phyloP scores from a whole-genome alignment of 2,888 invertebrate species.

The Subacronicta megacephala region DNA sequence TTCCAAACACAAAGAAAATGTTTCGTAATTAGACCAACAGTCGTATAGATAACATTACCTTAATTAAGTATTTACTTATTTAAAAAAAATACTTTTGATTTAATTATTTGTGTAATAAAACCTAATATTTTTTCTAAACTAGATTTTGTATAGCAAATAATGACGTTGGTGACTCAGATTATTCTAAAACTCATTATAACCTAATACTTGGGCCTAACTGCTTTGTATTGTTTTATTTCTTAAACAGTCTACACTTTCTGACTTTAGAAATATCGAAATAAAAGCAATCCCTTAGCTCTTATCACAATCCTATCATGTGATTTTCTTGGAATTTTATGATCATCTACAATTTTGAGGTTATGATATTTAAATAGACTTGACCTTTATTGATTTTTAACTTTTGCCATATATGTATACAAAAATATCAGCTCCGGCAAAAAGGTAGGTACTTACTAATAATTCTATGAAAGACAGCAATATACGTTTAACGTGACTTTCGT shows the following conservation, averaged over 20 bases:
- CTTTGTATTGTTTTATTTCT: constrained; percentile 5
- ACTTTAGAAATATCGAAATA: not conserved
- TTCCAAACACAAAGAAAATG: constrained; percentile 9
- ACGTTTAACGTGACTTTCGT: constrained; percentile 34
- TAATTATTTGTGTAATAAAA: no score
- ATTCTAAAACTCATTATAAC: no score
- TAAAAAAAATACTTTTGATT: constrained; percentile 3
- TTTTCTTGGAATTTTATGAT: no score
- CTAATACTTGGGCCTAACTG: constrained; percentile 3
- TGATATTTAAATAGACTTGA: not conserved
- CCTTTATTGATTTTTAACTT: constrained; percentile 24
- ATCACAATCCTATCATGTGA: not conserved
- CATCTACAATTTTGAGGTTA: no score
- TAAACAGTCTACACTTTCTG: constrained; percentile 17
- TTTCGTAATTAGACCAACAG: constrained; percentile 8
- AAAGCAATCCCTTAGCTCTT: no score
- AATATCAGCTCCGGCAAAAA: constrained; percentile 25
- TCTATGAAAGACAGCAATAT: constrained; percentile 12
- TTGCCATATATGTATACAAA: constrained; percentile 1
- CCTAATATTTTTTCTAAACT: no score
- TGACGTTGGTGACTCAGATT: no score
- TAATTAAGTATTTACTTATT: constrained; percentile 13
- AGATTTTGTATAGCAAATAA: no score
- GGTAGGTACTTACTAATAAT: constrained; percentile 20
- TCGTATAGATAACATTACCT: constrained; percentile 7